A percentile compares a stretch with the other conserved stretches of the same genome.
Evolutionary conservation across 2,113 vertebrate species (phyloP).

Genomic region (Sterna hirundo): DNA sequence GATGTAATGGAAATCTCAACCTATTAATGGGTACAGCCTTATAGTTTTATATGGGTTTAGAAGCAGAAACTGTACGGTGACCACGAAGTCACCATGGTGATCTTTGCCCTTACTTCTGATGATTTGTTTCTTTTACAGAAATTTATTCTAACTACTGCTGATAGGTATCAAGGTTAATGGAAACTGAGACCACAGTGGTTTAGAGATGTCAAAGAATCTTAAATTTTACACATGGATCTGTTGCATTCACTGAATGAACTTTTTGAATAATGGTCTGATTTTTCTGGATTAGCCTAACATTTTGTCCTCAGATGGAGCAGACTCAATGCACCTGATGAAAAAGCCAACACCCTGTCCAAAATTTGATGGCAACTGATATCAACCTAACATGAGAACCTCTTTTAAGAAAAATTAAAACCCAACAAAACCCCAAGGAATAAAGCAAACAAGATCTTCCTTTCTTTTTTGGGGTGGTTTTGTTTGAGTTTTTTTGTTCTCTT

Average conservation of each 20-base stretch:
- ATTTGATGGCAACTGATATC: not conserved
- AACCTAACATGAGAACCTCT: not conserved
- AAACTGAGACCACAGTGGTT: not conserved
- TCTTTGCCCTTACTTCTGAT: not conserved
- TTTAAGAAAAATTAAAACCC: not conserved
- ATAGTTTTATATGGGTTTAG: not conserved
- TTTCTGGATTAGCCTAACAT: not conserved
- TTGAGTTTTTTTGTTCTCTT: not conserved
- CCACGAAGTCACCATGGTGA: not conserved
- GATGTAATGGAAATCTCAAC: not conserved
- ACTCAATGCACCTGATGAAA: not conserved
- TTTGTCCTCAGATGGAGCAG: not conserved
- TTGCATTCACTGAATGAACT: not conserved
- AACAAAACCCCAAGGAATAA: not conserved
- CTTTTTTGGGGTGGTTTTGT: no score
- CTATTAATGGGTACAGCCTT: not conserved
- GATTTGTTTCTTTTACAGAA: not conserved
- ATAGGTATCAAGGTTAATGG: not conserved
- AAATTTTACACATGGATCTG: not conserved
- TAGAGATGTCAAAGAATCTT: not conserved
- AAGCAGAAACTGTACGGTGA: not conserved
- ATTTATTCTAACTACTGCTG: not conserved
- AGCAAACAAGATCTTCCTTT: not conserved
- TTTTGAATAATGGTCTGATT: not conserved
- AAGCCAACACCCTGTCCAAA: not conserved